A percentile compares a stretch with the other conserved stretches of the same genome.
Evolutionary conservation across 2,888 invertebrate genomes (phyloP).

Genomic region (Drosophila hamatofila): DNA sequence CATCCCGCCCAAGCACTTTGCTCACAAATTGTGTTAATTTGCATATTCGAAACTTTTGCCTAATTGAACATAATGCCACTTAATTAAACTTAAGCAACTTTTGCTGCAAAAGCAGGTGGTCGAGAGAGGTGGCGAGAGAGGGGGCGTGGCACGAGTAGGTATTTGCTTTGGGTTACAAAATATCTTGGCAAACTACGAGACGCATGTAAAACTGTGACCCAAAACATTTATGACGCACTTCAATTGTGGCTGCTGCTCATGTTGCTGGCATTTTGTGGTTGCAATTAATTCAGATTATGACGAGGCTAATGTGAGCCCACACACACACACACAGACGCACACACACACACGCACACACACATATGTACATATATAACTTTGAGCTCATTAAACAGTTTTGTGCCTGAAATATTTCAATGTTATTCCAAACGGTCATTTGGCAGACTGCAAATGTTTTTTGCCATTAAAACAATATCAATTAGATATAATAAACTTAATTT

Average conservation of each 20-base stretch:
- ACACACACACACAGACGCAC: background rate
- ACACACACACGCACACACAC: background rate
- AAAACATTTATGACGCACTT: slow-evolving; percentile 50
- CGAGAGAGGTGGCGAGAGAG: background rate
- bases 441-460: slow-evolving; percentile 13
- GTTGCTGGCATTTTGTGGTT: slow-evolving; percentile 14
- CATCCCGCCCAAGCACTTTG: slow-evolving; percentile 54
- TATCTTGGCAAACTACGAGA: slow-evolving; percentile 28
- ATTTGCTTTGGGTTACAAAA: background rate
- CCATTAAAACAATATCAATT: slow-evolving; percentile 15
- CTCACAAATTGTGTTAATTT: slow-evolving; percentile 74
- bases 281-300: slow-evolving; percentile 35
- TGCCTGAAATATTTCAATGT: slow-evolving; percentile 17
- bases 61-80: slow-evolving; percentile 80
- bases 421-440: slow-evolving; percentile 6
- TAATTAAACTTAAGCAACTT: slow-evolving; percentile 74
- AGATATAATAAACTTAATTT: background rate
- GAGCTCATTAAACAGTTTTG: slow-evolving; percentile 7
- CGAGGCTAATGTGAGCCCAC: slow-evolving; percentile 1
- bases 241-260: slow-evolving; percentile 16
- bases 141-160: too few relatives aligned
- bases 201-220: slow-evolving; percentile 42
- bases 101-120: background rate
- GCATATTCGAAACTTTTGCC: slow-evolving; percentile 78
- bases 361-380: background rate